These are phyloP conservation scores for Malurus cyaneus DNA, from an alignment of 2,113 vertebrate species.

Conservation along the genomic window DNA sequence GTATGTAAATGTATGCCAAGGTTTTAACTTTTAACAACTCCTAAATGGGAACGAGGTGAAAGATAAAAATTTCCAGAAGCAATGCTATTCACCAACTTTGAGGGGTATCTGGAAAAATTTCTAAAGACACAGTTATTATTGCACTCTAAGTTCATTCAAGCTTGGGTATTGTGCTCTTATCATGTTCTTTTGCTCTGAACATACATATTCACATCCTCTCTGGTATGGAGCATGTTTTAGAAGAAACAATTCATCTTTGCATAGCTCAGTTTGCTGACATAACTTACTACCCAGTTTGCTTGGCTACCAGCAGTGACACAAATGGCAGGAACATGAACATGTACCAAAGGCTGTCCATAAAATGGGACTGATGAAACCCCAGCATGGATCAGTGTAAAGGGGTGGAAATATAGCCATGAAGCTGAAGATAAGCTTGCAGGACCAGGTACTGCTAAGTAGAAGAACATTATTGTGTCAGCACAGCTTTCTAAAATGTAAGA, in stretches of 20 bases:
- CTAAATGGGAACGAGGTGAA: not conserved
- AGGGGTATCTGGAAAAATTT: not conserved
- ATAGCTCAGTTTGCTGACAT: not conserved
- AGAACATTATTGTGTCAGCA: not conserved
- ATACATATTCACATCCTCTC: not conserved
- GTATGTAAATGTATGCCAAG: not conserved
- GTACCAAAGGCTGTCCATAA: not conserved
- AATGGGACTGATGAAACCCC: not conserved
- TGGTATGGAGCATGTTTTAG: not conserved
- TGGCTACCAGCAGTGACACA: fast-evolving
- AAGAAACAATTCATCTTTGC: not conserved
- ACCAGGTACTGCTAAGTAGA: not conserved
- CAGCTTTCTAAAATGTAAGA: not conserved
- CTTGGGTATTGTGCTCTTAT: not conserved
- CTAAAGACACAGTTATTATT: not conserved
- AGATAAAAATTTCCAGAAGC: not conserved
- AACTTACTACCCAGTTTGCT: not conserved
- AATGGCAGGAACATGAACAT: not conserved
- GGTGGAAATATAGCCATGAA: not conserved
- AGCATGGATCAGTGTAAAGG: not conserved
- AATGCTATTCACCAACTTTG: not conserved
- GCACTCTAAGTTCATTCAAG: not conserved
- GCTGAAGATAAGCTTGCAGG: not conserved
- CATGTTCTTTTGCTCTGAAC: not conserved
- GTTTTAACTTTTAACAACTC: not conserved